Evolutionary conservation across 2,797 vertebrate species (phyloP).

Genomic region (Sylvilagus floridanus): DNA sequence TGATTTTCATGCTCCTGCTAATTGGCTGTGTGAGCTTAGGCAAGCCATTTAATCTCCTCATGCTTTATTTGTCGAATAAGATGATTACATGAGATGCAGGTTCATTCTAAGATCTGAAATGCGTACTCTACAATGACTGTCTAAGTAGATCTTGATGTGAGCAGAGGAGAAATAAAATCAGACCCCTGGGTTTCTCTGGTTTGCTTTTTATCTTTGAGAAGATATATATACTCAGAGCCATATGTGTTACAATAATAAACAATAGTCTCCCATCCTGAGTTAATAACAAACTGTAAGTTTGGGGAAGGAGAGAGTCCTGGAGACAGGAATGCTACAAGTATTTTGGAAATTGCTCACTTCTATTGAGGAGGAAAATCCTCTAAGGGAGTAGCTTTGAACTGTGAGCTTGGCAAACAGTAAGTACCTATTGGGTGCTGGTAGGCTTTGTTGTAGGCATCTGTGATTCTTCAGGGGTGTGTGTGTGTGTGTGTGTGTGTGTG

Average conservation of each 20-base stretch:
- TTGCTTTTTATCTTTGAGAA: not conserved
- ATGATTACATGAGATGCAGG: not conserved
- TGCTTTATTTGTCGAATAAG: conserved; percentile 65
- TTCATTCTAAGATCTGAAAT: conserved; percentile 43
- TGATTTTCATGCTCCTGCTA: conserved; percentile 38
- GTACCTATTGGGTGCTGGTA: not conserved
- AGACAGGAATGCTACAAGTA: not conserved
- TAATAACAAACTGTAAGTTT: not conserved
- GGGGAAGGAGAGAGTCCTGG: not conserved
- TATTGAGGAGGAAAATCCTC: not conserved
- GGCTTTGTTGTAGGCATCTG: not conserved
- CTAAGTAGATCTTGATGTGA: not conserved
- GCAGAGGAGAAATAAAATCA: conserved; percentile 22
- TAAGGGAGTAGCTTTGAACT: conserved; percentile 36
- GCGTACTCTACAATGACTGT: conserved; percentile 8
- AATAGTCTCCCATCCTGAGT: not conserved
- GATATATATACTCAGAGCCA: not conserved
- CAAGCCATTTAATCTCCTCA: conserved; percentile 49
- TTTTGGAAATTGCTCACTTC: not conserved
- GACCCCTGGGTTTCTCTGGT: not conserved
- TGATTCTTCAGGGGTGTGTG: not conserved
- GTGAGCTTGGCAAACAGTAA: conserved; percentile 6
- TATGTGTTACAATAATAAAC: not conserved
- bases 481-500: not conserved
- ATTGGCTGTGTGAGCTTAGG: not conserved